A percentile compares a stretch with the other conserved stretches of the same genome.
phyloP scores from a whole-genome alignment of 2,888 invertebrate genomes.

The Cosmorhoe ocellata region DNA sequence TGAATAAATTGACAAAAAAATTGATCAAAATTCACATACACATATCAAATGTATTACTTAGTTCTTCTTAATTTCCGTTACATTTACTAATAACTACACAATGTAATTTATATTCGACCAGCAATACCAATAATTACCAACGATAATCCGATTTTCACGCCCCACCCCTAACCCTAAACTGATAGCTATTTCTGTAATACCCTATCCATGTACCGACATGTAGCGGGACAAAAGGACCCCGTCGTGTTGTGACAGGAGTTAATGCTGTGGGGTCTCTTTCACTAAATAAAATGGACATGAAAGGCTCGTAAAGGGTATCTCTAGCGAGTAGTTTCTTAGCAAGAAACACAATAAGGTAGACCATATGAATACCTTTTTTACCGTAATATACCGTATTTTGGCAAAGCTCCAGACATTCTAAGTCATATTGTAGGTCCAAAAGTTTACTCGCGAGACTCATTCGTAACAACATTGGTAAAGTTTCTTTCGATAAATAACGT shows the following conservation, averaged over 20 bases:
- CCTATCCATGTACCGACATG: conserved; percentile 62
- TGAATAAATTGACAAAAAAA: too few species aligned
- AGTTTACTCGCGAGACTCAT: too few species aligned
- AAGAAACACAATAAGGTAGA: background rate
- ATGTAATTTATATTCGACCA: conserved; percentile 14
- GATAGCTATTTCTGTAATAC: conserved; percentile 43
- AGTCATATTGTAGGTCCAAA: too few species aligned
- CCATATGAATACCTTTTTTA: background rate
- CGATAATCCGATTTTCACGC: conserved; percentile 50
- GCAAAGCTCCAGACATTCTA: too few species aligned
- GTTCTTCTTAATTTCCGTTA: background rate
- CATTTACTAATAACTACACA: conserved; percentile 6
- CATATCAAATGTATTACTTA: too few species aligned
- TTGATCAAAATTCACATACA: too few species aligned
- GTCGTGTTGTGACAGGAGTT: conserved; percentile 78
- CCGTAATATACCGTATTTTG: too few species aligned
- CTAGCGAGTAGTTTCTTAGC: background rate
- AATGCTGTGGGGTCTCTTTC: conserved; percentile 44
- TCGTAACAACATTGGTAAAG: too few species aligned
- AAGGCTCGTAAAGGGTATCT: conserved; percentile 2
- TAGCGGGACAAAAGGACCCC: conserved; percentile 52
- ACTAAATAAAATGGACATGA: conserved; percentile 15
- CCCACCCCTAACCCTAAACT: conserved; percentile 52
- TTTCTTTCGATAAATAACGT: too few species aligned
- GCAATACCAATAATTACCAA: conserved; percentile 31